phyloP scores from a whole-genome alignment of 2,888 invertebrate genomes.

The Leuctra nigra region DNA sequence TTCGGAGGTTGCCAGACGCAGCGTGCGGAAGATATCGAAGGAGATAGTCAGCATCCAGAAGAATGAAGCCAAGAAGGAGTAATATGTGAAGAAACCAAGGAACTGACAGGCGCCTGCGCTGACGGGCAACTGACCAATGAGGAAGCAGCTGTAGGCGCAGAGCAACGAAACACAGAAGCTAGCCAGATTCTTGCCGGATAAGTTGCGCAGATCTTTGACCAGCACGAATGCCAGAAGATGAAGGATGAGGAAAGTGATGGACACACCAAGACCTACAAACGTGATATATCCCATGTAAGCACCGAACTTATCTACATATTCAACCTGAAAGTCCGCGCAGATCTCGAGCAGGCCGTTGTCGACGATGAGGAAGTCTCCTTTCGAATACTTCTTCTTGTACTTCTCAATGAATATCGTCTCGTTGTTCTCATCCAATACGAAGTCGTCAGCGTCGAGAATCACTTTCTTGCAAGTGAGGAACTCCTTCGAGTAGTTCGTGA shows the following conservation, averaged over 20 bases:
- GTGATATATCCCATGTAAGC: conserved; percentile 38
- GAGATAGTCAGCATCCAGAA: conserved; percentile 50
- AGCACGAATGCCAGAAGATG: conserved; percentile 43
- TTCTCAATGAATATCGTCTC: conserved; percentile 37
- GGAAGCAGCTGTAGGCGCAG: conserved; percentile 43
- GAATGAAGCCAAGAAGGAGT: conserved; percentile 46
- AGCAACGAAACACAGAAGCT: conserved; percentile 44
- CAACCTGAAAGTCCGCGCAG: conserved; percentile 34
- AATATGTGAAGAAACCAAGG: conserved; percentile 38
- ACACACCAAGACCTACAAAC: conserved; percentile 42
- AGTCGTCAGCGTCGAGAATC: conserved; percentile 38
- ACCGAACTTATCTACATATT: conserved; percentile 38
- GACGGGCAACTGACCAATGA: conserved; percentile 38
- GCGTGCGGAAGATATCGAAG: conserved; percentile 44
- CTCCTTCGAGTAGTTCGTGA: conserved; percentile 18
- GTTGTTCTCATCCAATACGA: conserved; percentile 33
- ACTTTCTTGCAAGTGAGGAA: conserved; percentile 38
- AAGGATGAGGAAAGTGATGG: conserved; percentile 41
- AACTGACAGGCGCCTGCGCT: background rate
- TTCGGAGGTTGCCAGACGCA: conserved; percentile 42
- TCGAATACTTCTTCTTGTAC: conserved; percentile 35
- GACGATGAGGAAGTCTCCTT: conserved; percentile 35
- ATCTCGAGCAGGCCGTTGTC: conserved; percentile 37
- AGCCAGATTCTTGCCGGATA: conserved; percentile 47
- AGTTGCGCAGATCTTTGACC: conserved; percentile 44